Percentiles rank a stretch among this genome's conserved stretches.
Evolutionary conservation across 2,113 vertebrate genomes (phyloP).

Genomic region (Trogon surrucura): DNA sequence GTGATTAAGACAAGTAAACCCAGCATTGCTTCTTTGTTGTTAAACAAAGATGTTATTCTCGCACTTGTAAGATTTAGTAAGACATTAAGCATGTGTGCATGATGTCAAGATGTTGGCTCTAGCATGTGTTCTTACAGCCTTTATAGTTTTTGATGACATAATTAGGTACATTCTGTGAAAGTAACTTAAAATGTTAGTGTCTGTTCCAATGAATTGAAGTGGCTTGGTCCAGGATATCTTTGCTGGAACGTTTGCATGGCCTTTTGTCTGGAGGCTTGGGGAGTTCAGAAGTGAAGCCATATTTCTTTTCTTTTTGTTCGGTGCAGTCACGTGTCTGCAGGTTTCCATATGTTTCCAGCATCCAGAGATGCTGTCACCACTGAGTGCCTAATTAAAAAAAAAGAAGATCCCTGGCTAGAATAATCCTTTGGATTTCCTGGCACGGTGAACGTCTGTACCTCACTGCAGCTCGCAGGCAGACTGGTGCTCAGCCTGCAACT

Average conservation of each 20-base stretch:
- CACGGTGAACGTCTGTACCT: conserved; percentile 3
- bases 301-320: not conserved
- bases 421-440: not conserved
- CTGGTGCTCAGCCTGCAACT: not conserved
- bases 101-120: conserved; percentile 72
- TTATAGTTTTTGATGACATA: conserved; percentile 69
- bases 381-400: not conserved
- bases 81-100: conserved; percentile 69
- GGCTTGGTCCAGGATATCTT: conserved; percentile 18
- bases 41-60: conserved; percentile 75
- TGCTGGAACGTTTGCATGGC: conserved; percentile 13
- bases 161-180: conserved; percentile 69
- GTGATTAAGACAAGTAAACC: conserved; percentile 66
- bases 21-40: conserved; percentile 64
- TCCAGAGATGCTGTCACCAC: conserved; percentile 29
- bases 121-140: conserved; percentile 61
- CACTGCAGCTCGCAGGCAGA: not conserved
- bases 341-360: not conserved
- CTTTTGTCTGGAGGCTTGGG: not conserved
- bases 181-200: conserved; percentile 63
- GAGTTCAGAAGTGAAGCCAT: conserved; percentile 34
- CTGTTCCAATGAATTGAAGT: conserved; percentile 43
- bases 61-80: conserved; percentile 57
- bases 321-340: not conserved
- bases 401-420: conserved; percentile 10